Percentiles rank a stretch among this genome's conserved stretches.
Conservation (phyloP, 2,113 vertebrate species). For the Sphaerodactylus townsendi region DNA sequence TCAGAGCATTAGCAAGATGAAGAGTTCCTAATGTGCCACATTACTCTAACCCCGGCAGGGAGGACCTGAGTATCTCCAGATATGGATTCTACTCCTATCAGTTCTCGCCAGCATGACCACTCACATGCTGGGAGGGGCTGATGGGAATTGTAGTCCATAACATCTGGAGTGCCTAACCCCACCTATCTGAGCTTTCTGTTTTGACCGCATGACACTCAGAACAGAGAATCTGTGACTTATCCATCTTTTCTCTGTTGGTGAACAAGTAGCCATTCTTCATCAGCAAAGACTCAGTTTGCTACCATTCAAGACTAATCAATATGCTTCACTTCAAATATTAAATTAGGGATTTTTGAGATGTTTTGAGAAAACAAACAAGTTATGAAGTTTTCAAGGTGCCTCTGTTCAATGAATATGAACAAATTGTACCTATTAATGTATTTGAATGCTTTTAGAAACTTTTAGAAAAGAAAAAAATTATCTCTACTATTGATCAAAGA, state of each 20-base stretch:
- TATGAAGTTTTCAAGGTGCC: neutral
- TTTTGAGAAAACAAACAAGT: neutral
- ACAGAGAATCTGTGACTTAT: neutral
- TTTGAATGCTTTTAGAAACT: neutral
- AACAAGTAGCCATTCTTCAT: too few species aligned
- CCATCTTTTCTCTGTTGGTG: neutral
- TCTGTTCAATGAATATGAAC: neutral
- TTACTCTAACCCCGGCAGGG: neutral
- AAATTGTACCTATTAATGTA: constrained; percentile 11
- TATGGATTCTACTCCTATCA: too few species aligned
- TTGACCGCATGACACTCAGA: neutral
- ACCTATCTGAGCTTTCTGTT: neutral
- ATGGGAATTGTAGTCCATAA: too few species aligned
- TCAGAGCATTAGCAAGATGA: neutral
- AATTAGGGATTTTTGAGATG: too few species aligned
- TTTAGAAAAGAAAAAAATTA: neutral
- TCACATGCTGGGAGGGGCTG: too few species aligned
- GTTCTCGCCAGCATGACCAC: too few species aligned
- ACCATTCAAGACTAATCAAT: neutral
- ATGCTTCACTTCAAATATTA: too few species aligned
- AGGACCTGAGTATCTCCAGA: too few species aligned
- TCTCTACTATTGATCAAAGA: constrained; percentile 16
- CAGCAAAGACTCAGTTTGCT: neutral
- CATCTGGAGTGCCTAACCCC: too few species aligned
- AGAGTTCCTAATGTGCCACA: neutral